Conservation (phyloP, 2,888 invertebrate genomes). For the Antheraea yamamai region DNA sequence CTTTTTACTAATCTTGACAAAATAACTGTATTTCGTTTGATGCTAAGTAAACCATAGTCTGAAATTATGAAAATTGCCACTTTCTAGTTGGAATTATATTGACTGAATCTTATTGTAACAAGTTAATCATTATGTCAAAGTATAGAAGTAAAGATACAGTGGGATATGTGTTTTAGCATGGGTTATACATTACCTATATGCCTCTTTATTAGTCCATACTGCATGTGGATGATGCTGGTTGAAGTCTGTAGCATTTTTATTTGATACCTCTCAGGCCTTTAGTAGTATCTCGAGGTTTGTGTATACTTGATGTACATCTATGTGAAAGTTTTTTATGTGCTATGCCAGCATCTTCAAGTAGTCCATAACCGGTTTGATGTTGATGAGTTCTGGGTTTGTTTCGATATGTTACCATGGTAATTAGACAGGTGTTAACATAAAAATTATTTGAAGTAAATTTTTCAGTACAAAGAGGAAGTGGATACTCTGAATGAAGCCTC, state of each 20-base stretch:
- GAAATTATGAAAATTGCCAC: background rate
- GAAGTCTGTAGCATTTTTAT: background rate
- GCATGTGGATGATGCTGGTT: background rate
- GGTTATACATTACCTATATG: background rate
- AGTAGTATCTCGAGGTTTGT: background rate
- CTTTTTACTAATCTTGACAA: background rate
- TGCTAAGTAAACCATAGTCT: background rate
- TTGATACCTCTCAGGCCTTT: background rate
- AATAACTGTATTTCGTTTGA: background rate
- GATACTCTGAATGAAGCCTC: conserved; percentile 94
- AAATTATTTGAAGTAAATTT: conserved; percentile 27
- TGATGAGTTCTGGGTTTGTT: background rate
- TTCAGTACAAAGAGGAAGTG: conserved; percentile 95
- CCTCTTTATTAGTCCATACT: background rate
- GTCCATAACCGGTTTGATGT: background rate
- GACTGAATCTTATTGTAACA: background rate
- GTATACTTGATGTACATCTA: background rate
- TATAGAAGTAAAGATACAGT: background rate
- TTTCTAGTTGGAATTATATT: background rate
- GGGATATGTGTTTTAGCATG: background rate
- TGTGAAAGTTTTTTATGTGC: background rate
- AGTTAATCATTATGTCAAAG: background rate
- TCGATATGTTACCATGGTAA: background rate
- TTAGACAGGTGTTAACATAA: background rate
- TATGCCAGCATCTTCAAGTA: too few species aligned